These are phyloP conservation scores for Scaptomyza cyrtandrae DNA, from an alignment of 2,888 invertebrate species.

Conservation along the genomic window DNA sequence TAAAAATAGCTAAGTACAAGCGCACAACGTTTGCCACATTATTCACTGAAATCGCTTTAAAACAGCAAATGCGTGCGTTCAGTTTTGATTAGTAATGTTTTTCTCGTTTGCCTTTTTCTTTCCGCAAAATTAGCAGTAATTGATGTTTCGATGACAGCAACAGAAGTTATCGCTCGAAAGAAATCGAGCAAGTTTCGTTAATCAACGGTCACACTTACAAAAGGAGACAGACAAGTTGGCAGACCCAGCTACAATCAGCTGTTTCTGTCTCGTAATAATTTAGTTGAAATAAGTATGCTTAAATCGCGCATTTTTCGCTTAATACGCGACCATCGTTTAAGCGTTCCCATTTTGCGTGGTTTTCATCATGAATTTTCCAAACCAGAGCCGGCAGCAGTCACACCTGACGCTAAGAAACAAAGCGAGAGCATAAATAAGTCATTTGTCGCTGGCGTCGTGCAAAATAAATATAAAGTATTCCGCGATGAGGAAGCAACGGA, in stretches of 20 bases:
- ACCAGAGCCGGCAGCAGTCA: conserved; percentile 45
- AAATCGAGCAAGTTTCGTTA: background rate
- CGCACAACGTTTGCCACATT: conserved; percentile 46
- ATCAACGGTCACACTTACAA: conserved; percentile 29
- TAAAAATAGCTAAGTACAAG: conserved; percentile 44
- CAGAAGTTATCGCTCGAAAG: conserved; percentile 35
- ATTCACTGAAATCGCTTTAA: conserved; percentile 35
- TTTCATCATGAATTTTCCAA: conserved; percentile 82
- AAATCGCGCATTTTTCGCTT: conserved; percentile 68
- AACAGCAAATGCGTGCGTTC: conserved; percentile 42
- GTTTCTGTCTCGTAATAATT: conserved; percentile 50
- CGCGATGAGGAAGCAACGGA: conserved; percentile 89
- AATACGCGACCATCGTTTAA: conserved; percentile 66
- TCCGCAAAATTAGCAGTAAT: conserved; percentile 61
- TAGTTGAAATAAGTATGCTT: conserved; percentile 62
- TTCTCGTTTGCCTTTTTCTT: conserved; percentile 45
- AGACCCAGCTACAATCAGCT: conserved; percentile 32
- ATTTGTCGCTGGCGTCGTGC: conserved; percentile 85
- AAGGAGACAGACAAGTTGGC: conserved; percentile 8
- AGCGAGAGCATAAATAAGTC: conserved; percentile 3
- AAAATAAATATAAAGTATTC: conserved; percentile 89
- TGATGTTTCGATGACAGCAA: conserved; percentile 50
- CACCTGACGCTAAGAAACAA: conserved; percentile 5
- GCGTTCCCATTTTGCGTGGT: conserved; percentile 69
- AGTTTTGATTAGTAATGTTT: conserved; percentile 55